phyloP scores from a whole-genome alignment of 2,888 invertebrate species.

The Adelphocoris suturalis region DNA sequence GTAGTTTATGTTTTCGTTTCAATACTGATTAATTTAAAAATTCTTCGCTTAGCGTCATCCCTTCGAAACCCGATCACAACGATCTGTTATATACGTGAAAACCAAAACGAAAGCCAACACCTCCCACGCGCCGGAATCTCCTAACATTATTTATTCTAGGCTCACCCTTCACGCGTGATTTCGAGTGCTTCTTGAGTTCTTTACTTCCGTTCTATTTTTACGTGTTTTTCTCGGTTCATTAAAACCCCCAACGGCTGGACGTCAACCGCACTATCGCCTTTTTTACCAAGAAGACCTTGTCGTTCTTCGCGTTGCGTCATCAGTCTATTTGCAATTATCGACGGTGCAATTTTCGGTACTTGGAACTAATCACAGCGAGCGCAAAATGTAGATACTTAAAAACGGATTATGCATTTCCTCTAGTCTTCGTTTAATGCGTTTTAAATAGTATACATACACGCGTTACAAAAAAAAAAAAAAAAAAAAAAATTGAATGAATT shows the following conservation, averaged over 20 bases:
- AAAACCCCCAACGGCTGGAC: slow-evolving; percentile 33
- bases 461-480: too few species aligned
- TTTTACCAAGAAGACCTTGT: slow-evolving; percentile 16
- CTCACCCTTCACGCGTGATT: slow-evolving; percentile 49
- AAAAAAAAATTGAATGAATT: too few species aligned
- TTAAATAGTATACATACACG: too few species aligned
- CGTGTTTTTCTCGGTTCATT: slow-evolving; percentile 31
- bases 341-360: slow-evolving; percentile 16
- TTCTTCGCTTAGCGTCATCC: neutral
- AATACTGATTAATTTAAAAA: too few species aligned
- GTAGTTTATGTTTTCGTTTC: too few species aligned
- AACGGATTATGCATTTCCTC: too few species aligned
- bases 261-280: slow-evolving; percentile 35
- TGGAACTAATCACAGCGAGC: neutral
- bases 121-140: neutral
- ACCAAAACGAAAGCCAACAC: neutral
- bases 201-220: slow-evolving; percentile 44
- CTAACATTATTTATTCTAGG: slow-evolving; percentile 22
- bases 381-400: neutral
- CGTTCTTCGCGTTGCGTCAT: neutral
- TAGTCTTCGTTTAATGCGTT: too few species aligned
- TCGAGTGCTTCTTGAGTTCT: slow-evolving; percentile 29
- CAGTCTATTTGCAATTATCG: slow-evolving; percentile 5
- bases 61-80: neutral
- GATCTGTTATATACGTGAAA: neutral